phyloP scores from a whole-genome alignment of 1,140 invertebrate species.

The Propsilocerus akamusi region DNA sequence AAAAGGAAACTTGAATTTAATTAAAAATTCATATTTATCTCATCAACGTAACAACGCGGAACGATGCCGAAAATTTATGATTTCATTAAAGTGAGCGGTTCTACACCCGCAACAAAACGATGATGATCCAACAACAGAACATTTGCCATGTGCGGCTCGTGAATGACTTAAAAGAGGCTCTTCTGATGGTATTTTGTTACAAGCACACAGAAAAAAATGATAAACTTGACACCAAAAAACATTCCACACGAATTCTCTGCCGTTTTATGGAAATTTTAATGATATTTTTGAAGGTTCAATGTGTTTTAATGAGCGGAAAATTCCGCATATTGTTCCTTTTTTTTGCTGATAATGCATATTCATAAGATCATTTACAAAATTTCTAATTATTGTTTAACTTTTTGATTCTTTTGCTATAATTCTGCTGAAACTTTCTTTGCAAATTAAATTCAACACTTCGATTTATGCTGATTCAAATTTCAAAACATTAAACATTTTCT shows the following conservation, averaged over 20 bases:
- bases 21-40: conserved; percentile 4
- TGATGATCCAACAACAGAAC: too few species aligned
- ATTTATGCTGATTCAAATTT: not conserved
- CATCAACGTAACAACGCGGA: not conserved
- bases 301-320: too few species aligned
- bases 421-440: too few species aligned
- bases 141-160: too few species aligned
- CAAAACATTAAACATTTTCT: too few species aligned
- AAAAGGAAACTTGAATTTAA: not conserved
- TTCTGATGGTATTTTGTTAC: not conserved
- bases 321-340: too few species aligned
- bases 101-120: not conserved
- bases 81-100: not conserved
- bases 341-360: too few species aligned
- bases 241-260: not conserved
- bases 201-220: not conserved
- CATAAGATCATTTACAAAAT: too few species aligned
- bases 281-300: too few species aligned
- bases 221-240: not conserved
- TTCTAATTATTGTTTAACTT: too few species aligned
- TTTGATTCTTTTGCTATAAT: too few species aligned
- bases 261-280: too few species aligned
- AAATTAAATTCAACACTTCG: not conserved
- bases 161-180: not conserved
- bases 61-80: not conserved